These are phyloP conservation scores for Rhincodon typus DNA, from an alignment of 2,797 vertebrate species.

Conservation along the genomic window DNA sequence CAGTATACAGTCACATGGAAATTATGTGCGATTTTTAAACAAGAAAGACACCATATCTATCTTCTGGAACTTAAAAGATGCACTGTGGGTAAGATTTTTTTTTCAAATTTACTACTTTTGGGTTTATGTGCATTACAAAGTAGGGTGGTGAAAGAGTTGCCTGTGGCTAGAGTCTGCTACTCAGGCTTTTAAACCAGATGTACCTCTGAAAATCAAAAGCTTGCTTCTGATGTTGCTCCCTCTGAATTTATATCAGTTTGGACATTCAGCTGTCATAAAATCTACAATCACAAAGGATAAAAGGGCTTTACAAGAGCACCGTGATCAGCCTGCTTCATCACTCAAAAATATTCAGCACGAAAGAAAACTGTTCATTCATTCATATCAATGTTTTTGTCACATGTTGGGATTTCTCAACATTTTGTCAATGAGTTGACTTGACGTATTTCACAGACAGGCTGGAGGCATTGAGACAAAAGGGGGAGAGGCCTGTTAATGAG, in stretches of 20 bases:
- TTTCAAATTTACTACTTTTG: neutral
- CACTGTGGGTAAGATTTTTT: constrained; percentile 57
- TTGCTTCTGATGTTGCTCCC: neutral
- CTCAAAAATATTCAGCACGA: neutral
- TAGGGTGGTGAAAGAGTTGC: neutral
- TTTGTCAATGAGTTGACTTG: no score
- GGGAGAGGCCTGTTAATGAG: no score
- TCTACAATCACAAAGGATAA: neutral
- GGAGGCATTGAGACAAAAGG: no score
- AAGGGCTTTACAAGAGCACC: neutral
- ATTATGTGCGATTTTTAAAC: constrained; percentile 59
- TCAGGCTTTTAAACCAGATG: neutral
- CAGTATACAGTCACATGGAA: constrained; percentile 63
- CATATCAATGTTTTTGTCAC: neutral
- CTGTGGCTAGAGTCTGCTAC: neutral
- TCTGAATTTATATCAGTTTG: neutral
- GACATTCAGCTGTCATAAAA: neutral
- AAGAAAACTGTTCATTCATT: neutral
- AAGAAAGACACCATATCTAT: constrained; percentile 59
- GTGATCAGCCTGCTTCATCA: neutral
- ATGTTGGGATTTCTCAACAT: no score
- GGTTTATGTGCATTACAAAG: neutral
- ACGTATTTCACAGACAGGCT: no score
- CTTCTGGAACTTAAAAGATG: constrained; percentile 58
- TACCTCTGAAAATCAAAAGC: neutral